Evolutionary conservation across 2,797 vertebrate species (phyloP).

Genomic region (Chiloscyllium punctatum): DNA sequence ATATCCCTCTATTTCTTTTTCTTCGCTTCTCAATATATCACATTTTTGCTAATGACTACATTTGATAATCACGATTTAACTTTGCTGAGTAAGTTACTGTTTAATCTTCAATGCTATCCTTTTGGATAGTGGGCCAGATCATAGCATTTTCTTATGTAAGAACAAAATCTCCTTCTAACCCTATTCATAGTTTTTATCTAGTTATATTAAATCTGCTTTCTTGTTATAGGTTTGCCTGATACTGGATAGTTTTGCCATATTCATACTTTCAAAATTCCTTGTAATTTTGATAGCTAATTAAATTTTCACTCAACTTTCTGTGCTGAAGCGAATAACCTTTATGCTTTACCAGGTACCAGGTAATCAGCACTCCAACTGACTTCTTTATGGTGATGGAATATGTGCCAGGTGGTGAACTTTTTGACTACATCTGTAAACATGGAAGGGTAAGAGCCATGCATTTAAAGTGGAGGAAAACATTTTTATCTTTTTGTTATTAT

Average conservation of each 20-base stretch:
- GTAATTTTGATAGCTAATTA: neutral
- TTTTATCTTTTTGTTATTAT: neutral
- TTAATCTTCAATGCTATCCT: neutral
- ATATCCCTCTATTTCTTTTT: neutral
- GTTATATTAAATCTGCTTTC: neutral
- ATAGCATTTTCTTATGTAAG: neutral
- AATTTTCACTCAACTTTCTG: neutral
- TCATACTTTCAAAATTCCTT: neutral
- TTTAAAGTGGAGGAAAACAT: no score
- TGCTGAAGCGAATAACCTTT: neutral
- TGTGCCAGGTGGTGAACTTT: constrained; percentile 90
- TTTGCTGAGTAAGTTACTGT: neutral
- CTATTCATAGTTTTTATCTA: neutral
- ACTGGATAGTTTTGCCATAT: neutral
- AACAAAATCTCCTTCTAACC: neutral
- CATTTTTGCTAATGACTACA: neutral
- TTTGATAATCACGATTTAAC: neutral
- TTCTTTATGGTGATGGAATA: constrained; percentile 99
- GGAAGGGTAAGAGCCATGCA: constrained; percentile 76
- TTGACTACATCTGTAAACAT: constrained; percentile 97
- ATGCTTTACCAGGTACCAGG: constrained; percentile 75
- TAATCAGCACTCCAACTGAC: constrained; percentile 94
- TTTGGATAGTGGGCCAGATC: neutral
- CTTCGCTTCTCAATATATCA: neutral
- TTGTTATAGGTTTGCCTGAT: neutral